Evolutionary conservation across 1,140 invertebrate species (phyloP).

Genomic region (Drosophila bifasciata): DNA sequence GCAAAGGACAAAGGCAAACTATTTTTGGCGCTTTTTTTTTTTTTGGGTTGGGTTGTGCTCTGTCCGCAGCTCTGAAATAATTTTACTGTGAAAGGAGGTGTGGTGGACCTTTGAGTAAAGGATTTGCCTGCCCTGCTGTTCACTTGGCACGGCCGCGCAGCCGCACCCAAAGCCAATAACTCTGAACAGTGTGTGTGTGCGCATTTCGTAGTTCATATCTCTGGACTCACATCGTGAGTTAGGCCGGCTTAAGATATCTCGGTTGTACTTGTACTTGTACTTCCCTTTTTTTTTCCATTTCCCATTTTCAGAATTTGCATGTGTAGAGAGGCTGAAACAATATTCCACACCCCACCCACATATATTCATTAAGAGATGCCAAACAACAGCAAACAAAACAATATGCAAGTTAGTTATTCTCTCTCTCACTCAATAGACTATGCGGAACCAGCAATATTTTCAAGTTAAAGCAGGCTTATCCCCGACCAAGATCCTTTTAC

Average conservation of each 20-base stretch:
- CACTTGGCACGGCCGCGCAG: constrained; percentile 54
- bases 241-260: constrained; percentile 68
- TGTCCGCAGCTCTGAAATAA: constrained; percentile 17
- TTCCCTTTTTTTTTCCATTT: constrained; percentile 36
- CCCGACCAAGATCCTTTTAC: constrained; percentile 25
- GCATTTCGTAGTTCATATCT: constrained; percentile 78
- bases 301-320: constrained; percentile 67
- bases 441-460: constrained; percentile 68
- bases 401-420: constrained; percentile 67
- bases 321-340: constrained; percentile 65
- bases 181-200: constrained; percentile 43
- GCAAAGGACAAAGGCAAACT: constrained; percentile 32
- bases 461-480: constrained; percentile 80
- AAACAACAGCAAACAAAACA: constrained; percentile 63
- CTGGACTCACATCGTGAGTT: constrained; percentile 53
- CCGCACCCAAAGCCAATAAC: constrained; percentile 72
- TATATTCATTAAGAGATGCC: constrained; percentile 71
- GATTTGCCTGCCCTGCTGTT: constrained; percentile 63
- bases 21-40: constrained; percentile 78
- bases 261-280: constrained; percentile 35
- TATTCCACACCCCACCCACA: constrained; percentile 47
- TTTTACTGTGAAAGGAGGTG: constrained; percentile 72
- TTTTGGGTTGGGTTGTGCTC: constrained; percentile 10
- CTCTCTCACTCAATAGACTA: constrained; percentile 34
- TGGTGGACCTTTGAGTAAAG: constrained; percentile 56